Percentiles rank a stretch among this genome's conserved stretches.
These are phyloP conservation scores for Hyles euphorbiae DNA, from an alignment of 1,140 invertebrate species.

Conservation along the genomic window DNA sequence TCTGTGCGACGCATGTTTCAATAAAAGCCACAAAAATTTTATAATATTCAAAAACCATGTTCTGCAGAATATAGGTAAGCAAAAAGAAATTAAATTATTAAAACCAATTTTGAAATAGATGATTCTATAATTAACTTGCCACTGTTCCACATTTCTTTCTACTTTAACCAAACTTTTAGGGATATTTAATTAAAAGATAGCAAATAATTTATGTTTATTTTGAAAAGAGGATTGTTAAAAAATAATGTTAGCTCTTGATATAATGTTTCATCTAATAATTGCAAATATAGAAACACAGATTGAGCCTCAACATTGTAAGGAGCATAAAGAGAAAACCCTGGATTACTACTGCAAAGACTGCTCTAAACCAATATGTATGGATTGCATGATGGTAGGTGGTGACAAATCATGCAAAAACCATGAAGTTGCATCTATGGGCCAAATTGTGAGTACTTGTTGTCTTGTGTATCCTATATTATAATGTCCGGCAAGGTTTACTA, in stretches of 20 bases:
- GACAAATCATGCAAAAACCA: conserved; percentile 65
- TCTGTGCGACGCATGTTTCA: conserved; percentile 56
- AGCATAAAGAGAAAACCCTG: conserved; percentile 47
- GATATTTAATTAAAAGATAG: too few relatives aligned
- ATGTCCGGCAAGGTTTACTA: too few relatives aligned
- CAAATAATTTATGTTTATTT: too few relatives aligned
- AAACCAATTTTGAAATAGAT: too few relatives aligned
- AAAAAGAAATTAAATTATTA: too few relatives aligned
- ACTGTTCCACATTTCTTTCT: too few relatives aligned
- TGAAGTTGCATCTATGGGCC: conserved; percentile 45
- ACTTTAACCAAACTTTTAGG: too few relatives aligned
- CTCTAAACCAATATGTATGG: conserved; percentile 54
- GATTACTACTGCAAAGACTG: conserved; percentile 68
- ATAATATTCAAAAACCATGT: conserved; percentile 57
- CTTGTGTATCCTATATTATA: background rate
- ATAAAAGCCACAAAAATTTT: conserved; percentile 60
- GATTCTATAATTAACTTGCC: too few relatives aligned
- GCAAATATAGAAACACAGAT: conserved; percentile 24
- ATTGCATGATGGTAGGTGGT: conserved; percentile 60
- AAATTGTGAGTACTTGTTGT: conserved; percentile 43
- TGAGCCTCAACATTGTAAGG: conserved; percentile 36
- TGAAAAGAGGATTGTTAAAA: too few relatives aligned
- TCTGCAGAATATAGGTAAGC: conserved; percentile 48
- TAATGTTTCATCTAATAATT: conserved; percentile 6
- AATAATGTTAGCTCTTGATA: too few relatives aligned